Evolutionary conservation across 2,888 invertebrate species (phyloP), one percentile per base, ranked within the genome.

Genomic region (Patella pellucida): DNA sequence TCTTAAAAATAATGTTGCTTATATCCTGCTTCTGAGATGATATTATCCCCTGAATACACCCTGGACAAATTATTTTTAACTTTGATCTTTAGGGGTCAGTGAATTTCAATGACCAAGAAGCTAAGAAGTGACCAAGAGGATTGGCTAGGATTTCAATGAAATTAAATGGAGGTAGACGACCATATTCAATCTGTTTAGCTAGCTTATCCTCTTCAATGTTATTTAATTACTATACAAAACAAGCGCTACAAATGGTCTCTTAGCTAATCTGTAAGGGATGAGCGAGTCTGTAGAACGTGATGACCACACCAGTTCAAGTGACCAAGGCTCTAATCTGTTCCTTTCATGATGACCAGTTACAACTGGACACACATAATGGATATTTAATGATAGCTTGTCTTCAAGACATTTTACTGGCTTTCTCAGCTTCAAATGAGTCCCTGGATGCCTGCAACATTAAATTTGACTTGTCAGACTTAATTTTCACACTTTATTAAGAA

Each of bases 381-480:
- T 62, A 62, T 62, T 62, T 62, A 62, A 62, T 62, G 62, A 62
- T 23, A 62, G 62, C 62, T 62, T 62, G 62, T 62, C 62, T 62
- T 62, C 23, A 62, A 62, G 62, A 62, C 62, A 62, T 62, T 62
- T 62, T 62, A 62, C 62, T 23, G 23, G 62, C 23, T 62, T 19
- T 23, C 19, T 19, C 19, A 23, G 62, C 19, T 62, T 23, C 23
- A 62, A 62, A 62, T 62, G 62, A 62, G 62, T 62, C 62, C 62
- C 62, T 62, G 7, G 23, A 23, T 62, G 62, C 62, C 62, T 62
- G 11, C 23, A 62, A 62, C 62, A 62, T 62, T 62, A 62, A 62
- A 62, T 62, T 62, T 62, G 23, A 62, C 62, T 62, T 62, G 62
- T 62, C 19, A 62, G 23, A 14, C 62, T 62, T 23, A 62, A 62